Conservation (phyloP, 2,797 vertebrate genomes). For the Carcharodon carcharias region DNA sequence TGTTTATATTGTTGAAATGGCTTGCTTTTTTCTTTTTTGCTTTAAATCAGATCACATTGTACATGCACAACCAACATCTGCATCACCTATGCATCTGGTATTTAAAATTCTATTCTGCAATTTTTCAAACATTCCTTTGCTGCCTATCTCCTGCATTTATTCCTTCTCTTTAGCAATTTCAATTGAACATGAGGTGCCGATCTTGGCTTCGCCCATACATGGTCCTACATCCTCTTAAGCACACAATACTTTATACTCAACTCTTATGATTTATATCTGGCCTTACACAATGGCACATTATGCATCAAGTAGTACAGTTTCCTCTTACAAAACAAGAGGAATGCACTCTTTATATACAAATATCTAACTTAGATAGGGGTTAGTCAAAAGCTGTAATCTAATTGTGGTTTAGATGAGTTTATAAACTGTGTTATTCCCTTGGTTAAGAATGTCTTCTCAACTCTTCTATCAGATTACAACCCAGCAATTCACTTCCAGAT, state of each 20-base stretch:
- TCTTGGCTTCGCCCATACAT: background rate
- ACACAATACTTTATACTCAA: background rate
- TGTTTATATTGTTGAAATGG: background rate
- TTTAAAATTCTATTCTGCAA: background rate
- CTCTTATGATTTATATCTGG: background rate
- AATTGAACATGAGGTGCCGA: background rate
- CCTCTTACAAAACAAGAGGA: background rate
- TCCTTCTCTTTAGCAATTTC: background rate
- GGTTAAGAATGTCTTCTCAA: background rate
- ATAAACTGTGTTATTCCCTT: background rate
- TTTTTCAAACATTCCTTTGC: background rate
- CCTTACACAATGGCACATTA: background rate
- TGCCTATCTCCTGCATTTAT: background rate
- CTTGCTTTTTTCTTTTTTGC: background rate
- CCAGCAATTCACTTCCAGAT: constrained; percentile 8
- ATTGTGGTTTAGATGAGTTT: background rate
- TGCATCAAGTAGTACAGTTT: background rate
- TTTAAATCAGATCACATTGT: background rate
- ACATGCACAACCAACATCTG: background rate
- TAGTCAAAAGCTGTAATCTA: background rate
- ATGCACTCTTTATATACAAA: no score
- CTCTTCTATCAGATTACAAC: background rate
- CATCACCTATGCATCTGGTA: background rate
- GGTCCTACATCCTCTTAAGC: background rate
- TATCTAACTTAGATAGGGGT: background rate